Conservation (phyloP, 2,113 vertebrate species). For the Sakesphorus luctuosus region DNA sequence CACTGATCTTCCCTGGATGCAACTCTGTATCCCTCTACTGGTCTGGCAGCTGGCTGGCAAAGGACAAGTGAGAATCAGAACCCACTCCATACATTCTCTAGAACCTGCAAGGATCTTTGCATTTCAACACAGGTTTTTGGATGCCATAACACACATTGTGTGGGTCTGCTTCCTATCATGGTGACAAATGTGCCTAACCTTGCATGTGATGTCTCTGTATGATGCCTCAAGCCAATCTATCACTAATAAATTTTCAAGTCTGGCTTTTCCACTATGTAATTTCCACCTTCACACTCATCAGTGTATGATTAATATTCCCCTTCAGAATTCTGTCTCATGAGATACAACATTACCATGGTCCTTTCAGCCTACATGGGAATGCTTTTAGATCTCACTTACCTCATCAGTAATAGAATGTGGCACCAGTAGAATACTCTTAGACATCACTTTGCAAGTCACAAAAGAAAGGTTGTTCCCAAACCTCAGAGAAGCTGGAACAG, state of each 20-base stretch:
- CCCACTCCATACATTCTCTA: fast-evolving
- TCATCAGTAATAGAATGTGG: neutral
- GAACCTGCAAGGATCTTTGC: neutral
- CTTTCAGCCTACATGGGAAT: neutral
- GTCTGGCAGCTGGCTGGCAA: neutral
- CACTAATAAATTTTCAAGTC: neutral
- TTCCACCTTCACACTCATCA: neutral
- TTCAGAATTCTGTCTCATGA: neutral
- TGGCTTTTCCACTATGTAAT: neutral
- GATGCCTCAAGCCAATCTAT: neutral
- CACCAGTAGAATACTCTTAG: fast-evolving
- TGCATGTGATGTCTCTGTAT: neutral
- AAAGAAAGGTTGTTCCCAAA: neutral
- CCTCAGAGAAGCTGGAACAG: neutral
- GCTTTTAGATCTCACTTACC: neutral
- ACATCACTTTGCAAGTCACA: neutral
- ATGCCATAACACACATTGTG: fast-evolving
- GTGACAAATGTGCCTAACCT: neutral
- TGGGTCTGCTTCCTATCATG: neutral
- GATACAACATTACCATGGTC: neutral
- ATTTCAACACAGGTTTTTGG: neutral
- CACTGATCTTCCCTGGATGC: neutral
- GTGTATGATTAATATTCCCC: neutral
- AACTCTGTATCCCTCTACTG: neutral
- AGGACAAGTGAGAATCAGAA: neutral